Evolutionary conservation across 2,888 invertebrate species (phyloP), one percentile per base, ranked within the genome.

Genomic region (Taphrorychus bicolor): DNA sequence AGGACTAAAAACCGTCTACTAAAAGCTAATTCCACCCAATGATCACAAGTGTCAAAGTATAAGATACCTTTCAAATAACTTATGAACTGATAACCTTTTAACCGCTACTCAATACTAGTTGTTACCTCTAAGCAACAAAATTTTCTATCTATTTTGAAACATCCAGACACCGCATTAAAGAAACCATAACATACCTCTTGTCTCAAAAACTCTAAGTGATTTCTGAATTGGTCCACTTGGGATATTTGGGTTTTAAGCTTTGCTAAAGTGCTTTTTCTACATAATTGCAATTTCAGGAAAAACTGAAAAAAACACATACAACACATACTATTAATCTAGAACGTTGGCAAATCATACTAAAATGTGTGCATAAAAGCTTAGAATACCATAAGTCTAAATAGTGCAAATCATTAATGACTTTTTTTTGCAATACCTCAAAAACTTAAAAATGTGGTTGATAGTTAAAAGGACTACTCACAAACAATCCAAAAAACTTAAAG

Each of bases 271-370:
- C 58, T 40, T 40, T 66, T 70, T 56, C 70, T 70, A 70, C 52
- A 51, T 40, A 70, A 70, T 32, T 66, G 59, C 60, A 70, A 70
- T 59, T 52, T 59, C 56, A 51, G 59, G 59, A 70, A 70, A 70
- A 70, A 70, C 70, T 70, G 66, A 66, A 70, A 70, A 58, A 70
- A 66, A 23, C 54, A 32, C n/a, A n/a, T n/a, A n/a, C n/a, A n/a
- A n/a, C n/a, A n/a, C n/a, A n/a, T n/a, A n/a, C n/a, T n/a, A n/a
- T n/a, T n/a, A n/a, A n/a, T n/a, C n/a, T n/a, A n/a, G n/a, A n/a
- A n/a, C n/a, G n/a, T n/a, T n/a, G n/a, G n/a, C n/a, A n/a, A n/a
- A n/a, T n/a, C n/a, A n/a, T n/a, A n/a, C n/a, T n/a, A n/a, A n/a
- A n/a, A n/a, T n/a, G n/a, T n/a, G n/a, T n/a, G n/a, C n/a, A n/a